Conservation (phyloP, 2,113 vertebrate genomes). For the Cephalopterus ornatus region DNA sequence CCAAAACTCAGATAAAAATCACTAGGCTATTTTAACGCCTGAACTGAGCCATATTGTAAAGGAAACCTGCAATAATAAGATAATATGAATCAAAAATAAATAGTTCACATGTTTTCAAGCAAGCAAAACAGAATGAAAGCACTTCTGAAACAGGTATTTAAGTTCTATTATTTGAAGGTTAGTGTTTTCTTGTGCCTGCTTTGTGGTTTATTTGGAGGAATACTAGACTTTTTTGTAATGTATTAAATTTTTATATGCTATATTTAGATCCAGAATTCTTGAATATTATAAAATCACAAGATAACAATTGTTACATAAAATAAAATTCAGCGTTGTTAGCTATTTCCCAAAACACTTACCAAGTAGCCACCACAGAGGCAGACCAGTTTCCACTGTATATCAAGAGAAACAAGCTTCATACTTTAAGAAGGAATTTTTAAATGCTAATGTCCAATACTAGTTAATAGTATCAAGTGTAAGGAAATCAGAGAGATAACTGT, state of each 20-base stretch:
- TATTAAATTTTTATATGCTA: slow-evolving; percentile 41
- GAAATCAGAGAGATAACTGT: not conserved
- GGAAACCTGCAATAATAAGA: slow-evolving; percentile 79
- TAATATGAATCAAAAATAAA: slow-evolving; percentile 81
- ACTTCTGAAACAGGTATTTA: slow-evolving; percentile 62
- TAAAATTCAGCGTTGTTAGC: not conserved
- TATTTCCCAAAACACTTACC: not conserved
- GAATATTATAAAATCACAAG: not conserved
- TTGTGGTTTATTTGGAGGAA: slow-evolving; percentile 50
- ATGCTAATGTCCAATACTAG: not conserved
- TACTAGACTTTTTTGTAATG: slow-evolving; percentile 17
- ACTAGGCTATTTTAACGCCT: slow-evolving; percentile 62
- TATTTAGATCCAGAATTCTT: slow-evolving; percentile 10
- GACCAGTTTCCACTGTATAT: not conserved
- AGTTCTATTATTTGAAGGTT: slow-evolving; percentile 64
- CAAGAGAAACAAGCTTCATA: not conserved
- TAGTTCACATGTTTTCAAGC: slow-evolving; percentile 74
- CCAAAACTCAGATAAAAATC: slow-evolving; percentile 76
- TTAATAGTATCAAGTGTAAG: not conserved
- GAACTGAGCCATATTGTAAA: slow-evolving; percentile 74
- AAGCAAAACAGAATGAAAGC: slow-evolving; percentile 26
- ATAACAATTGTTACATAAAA: not conserved
- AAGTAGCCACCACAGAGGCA: not conserved
- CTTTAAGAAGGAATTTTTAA: not conserved
- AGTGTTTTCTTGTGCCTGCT: slow-evolving; percentile 64